Percentiles rank a stretch among this genome's conserved stretches.
These are phyloP conservation scores for Calycopis cecrops DNA, from an alignment of 1,140 invertebrate species.

Conservation along the genomic window DNA sequence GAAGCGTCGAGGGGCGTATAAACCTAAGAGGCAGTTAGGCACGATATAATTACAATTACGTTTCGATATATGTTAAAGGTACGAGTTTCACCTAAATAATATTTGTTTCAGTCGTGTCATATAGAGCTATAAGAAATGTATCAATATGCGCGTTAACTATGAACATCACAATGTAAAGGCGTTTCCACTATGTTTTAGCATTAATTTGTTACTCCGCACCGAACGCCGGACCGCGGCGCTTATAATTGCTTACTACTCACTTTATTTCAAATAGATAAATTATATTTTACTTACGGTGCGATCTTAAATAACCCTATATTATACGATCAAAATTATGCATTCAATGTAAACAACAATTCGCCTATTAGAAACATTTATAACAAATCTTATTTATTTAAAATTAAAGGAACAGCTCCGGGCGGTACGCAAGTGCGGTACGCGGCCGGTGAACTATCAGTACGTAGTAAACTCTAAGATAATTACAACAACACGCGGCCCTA, in stretches of 20 bases:
- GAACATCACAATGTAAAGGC: slow-evolving; percentile 70
- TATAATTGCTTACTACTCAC: slow-evolving; percentile 59
- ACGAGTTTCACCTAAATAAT: slow-evolving; percentile 60
- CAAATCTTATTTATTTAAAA: slow-evolving; percentile 50
- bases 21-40: slow-evolving; percentile 56
- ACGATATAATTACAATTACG: slow-evolving; percentile 48
- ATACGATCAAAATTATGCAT: slow-evolving; percentile 69
- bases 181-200: slow-evolving; percentile 58
- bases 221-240: slow-evolving; percentile 57
- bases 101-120: slow-evolving; percentile 58
- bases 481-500: slow-evolving; percentile 43
- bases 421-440: slow-evolving; percentile 24
- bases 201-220: slow-evolving; percentile 60
- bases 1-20: slow-evolving; percentile 48
- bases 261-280: slow-evolving; percentile 65
- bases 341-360: slow-evolving; percentile 67
- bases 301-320: slow-evolving; percentile 73
- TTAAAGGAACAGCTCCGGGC: slow-evolving; percentile 31
- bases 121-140: slow-evolving; percentile 66
- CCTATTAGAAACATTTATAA: slow-evolving; percentile 65
- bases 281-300: slow-evolving; percentile 71
- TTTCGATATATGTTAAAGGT: slow-evolving; percentile 55
- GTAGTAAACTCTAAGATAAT: slow-evolving; percentile 51
- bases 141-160: slow-evolving; percentile 63
- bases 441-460: slow-evolving; percentile 38